Base-by-base conservation (phyloP, 2,888 invertebrate genomes). In the Macropis europaea region DNA sequence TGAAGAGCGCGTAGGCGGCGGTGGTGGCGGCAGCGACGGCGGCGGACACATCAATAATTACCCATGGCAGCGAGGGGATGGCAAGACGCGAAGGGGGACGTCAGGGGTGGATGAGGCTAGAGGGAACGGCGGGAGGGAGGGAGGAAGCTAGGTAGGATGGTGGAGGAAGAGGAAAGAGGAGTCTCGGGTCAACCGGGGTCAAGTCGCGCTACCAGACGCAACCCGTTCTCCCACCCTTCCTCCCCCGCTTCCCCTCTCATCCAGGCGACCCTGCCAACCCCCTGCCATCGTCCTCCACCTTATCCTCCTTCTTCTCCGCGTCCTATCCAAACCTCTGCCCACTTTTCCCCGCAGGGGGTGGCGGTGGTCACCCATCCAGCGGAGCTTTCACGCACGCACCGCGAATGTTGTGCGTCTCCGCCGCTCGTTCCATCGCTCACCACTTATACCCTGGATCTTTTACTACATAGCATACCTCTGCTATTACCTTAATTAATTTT, bases 171-270 rank as follows among this genome's bases (percentile, higher is more conserved):
- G 79, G 79, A 82, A 79, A 81, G 82, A 85, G 84, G 81, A 82
- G 82, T 83, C 86, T 87, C 88, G 88, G 89, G 89, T 89, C 89
- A 89, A 89, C 89, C 85, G 89, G 87, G 89, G 89, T 89, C 89
- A 89, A 89, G 89, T 89, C 87, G 89, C 87, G 87, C 88, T 85
- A 88, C 88, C 89, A 89, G 89, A 89, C 89, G 88, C 89, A 88
- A 86, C 84, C 87, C 86, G 84, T 86, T 84, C 84, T 81, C 79
- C 81, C 75, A 64, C 84, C 79, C 79, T 74, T 82, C 76, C 75
- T 59, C 76, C 76, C 74, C 82, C 76, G 64, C 60, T 63, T 61
- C 74, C 77, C 73, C 59, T 81, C 79, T 77, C 77, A 68, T 72
- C 79, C 79, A 77, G 73, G 77, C 79, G 76, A 81, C 77, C 73